Percentiles rank a stretch among this genome's conserved stretches.
phyloP scores from a whole-genome alignment of 2,113 vertebrate genomes.

The Porphyrio hochstetteri region DNA sequence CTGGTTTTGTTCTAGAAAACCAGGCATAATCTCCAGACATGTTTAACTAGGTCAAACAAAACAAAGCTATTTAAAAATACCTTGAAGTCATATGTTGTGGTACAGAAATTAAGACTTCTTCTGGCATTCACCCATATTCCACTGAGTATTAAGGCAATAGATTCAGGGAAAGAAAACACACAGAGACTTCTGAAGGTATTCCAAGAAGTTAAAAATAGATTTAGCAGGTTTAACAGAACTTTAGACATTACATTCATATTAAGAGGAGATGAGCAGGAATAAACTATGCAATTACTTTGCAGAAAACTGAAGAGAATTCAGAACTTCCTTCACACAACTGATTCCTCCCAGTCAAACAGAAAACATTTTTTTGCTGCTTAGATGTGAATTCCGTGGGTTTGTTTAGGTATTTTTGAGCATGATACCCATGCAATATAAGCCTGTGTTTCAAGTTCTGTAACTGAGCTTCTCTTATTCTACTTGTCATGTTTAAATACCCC shows the following conservation, averaged over 20 bases:
- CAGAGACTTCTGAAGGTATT: not conserved
- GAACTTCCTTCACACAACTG: not conserved
- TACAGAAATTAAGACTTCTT: not conserved
- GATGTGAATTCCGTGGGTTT: not conserved
- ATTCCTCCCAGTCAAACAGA: not conserved
- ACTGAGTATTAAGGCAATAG: not conserved
- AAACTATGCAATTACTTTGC: not conserved
- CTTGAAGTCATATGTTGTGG: not conserved
- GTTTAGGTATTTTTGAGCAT: not conserved
- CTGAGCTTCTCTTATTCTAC: not conserved
- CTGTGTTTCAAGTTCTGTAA: not conserved
- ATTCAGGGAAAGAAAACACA: not conserved
- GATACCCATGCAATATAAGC: not conserved
- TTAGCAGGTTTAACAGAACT: not conserved
- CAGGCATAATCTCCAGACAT: not conserved
- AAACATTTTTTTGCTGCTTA: not conserved
- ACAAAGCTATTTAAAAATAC: not conserved
- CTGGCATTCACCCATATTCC: not conserved
- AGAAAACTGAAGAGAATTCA: not conserved
- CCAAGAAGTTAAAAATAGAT: not conserved
- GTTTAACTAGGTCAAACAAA: not conserved
- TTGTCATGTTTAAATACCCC: not conserved
- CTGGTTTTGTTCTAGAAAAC: not conserved
- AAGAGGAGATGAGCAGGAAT: not conserved
- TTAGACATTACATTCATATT: not conserved